Evolutionary conservation across 2,113 vertebrate genomes (phyloP), one percentile per base, ranked within the genome.

Genomic region (Mixornis gularis): DNA sequence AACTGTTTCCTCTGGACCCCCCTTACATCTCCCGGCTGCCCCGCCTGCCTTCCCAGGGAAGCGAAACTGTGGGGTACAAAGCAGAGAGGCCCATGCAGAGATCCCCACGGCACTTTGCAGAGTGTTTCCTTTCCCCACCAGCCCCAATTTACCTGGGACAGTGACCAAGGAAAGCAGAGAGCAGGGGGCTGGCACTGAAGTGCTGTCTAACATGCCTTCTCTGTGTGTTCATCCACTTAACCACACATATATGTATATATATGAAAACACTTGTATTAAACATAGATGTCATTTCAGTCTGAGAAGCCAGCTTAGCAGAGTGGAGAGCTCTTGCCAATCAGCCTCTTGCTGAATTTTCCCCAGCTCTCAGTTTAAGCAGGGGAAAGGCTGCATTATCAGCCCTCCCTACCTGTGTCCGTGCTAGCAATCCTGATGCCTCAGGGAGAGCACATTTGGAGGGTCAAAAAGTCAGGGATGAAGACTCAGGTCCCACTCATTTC

Each of bases 21-120:
- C 44, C 79, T 46, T 36, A 9, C 4, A 0, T 43, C n/a, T 68
- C 40, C 56, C 4, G 4, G 34, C 69, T 66, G 49, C 34, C 40
- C 24, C 14, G 10, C n/a, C 65, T 59, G 51, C 73, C 30, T 81
- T 55, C 30, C 36, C 49, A 32, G 62, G 41, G 73, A n/a, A 36
- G n/a, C 2, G 3, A 19, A 13, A 6, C 43, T 1, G 0, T 0
- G 10, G 44, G 43, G 38, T 9, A 43, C 12, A 34, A 60, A 27
- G 49, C n/a, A 66, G 12, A 65, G 59, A 29, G 78, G 12, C 41
- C 59, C 2, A 0, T 4, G 29, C 34, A 64, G 24, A 46, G 41
- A 26, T 9, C 53, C 38, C 20, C 26, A 1, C 6, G 25, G 32
- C 48, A 56, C 63, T 53, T 40, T 30, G 49, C 13, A 4, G 49